A percentile compares a stretch with the other conserved stretches of the same genome.
phyloP scores from a whole-genome alignment of 1,140 invertebrate species.

The Hesperophylax magnus region DNA sequence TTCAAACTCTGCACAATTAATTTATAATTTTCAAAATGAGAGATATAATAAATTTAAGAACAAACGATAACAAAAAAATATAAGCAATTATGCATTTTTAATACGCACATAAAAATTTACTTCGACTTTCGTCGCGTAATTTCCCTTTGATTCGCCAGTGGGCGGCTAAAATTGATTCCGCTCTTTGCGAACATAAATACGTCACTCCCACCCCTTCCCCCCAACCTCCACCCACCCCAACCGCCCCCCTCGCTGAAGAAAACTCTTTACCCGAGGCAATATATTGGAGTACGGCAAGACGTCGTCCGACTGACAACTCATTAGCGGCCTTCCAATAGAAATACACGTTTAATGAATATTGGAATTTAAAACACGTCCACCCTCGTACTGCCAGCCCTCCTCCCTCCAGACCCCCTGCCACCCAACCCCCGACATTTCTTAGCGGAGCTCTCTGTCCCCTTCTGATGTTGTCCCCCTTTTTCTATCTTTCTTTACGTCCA shows the following conservation, averaged over 20 bases:
- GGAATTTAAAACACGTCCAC: slow-evolving; percentile 59
- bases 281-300: slow-evolving; percentile 48
- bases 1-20: too few species aligned
- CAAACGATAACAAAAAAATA: too few species aligned
- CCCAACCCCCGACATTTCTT: slow-evolving; percentile 52
- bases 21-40: too few species aligned
- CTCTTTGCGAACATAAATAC: slow-evolving; percentile 35
- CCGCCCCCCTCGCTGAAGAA: slow-evolving; percentile 31
- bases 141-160: slow-evolving; percentile 41
- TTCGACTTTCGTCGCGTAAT: slow-evolving; percentile 36
- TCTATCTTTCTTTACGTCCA: slow-evolving; percentile 59
- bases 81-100: slow-evolving; percentile 24
- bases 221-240: not conserved
- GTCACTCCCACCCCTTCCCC: not conserved
- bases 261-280: slow-evolving; percentile 54
- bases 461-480: slow-evolving; percentile 59
- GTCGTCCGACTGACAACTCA: slow-evolving; percentile 58
- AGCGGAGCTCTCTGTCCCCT: slow-evolving; percentile 57
- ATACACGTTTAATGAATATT: slow-evolving; percentile 59
- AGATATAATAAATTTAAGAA: too few species aligned
- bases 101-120: slow-evolving; percentile 20
- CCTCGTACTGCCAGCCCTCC: slow-evolving; percentile 41
- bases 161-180: slow-evolving; percentile 40
- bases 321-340: slow-evolving; percentile 59
- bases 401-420: slow-evolving; percentile 31